Evolutionary conservation across 2,797 vertebrate species (phyloP).

Genomic region (Rousettus madagascariensis): DNA sequence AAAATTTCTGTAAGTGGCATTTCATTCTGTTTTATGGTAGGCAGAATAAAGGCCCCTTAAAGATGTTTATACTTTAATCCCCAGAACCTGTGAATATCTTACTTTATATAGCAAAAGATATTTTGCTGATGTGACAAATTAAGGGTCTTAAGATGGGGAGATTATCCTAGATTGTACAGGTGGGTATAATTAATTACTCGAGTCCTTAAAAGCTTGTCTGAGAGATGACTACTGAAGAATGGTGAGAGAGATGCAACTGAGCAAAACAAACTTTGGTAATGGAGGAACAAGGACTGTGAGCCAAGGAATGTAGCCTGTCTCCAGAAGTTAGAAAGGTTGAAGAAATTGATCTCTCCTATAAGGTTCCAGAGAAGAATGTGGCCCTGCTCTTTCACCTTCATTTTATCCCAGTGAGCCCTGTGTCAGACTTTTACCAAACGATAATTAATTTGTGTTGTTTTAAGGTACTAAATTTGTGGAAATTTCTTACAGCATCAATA

Average conservation of each 20-base stretch:
- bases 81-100: not conserved
- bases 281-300: not conserved
- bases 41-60: not conserved
- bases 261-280: not conserved
- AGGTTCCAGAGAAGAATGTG: not conserved
- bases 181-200: not conserved
- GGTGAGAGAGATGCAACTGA: not conserved
- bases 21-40: not conserved
- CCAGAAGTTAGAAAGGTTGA: not conserved
- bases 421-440: not conserved
- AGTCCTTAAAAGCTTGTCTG: not conserved
- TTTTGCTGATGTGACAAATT: not conserved
- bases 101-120: not conserved
- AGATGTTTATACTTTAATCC: not conserved
- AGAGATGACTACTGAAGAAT: not conserved
- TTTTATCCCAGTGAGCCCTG: not conserved
- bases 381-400: not conserved
- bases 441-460: not conserved
- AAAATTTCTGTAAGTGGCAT: not conserved
- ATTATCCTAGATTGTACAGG: not conserved
- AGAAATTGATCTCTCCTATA: not conserved
- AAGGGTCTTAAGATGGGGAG: not conserved
- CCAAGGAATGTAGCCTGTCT: not conserved
- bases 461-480: not conserved
- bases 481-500: not conserved